Base-by-base conservation (phyloP, 1,140 invertebrate genomes). In the Pteromalus puparum region DNA sequence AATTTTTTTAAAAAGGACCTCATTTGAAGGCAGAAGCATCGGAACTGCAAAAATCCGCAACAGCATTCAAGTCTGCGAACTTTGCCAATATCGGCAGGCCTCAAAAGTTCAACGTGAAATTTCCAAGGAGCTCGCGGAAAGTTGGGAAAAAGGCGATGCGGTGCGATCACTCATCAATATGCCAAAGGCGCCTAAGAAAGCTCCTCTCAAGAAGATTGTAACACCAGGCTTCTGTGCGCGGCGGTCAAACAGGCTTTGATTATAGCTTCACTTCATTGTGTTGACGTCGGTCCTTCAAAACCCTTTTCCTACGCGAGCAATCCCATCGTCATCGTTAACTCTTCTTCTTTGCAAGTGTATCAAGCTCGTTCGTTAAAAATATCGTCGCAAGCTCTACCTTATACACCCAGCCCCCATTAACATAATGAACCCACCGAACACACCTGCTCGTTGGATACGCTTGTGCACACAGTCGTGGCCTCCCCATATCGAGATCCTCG, bases 161-260 rank as follows among this genome's bases (percentile, higher is more conserved):
- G 15, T 34, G 67, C 24, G 30, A 76, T 76, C 53, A 46, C 82
- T 83, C 75, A 83, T 83, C 76, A 78, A 83, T 83, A 83, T 78
- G 65, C 82, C 28, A 72, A 68, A 78, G 67, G 34, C 34, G 65
- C 6, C 18, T 28, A 26, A 73, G 34, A 38, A 48, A 28, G 13
- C 26, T 75, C 30, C 24, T 10, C 4, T 26, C 38, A 24, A 26
- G n/a, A 12, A 24, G n/a, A 48, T 21, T 48, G 30, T 46, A 76
- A 38, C 72, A 21, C 30, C 72, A 26, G 13, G 26, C 68, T 28
- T 30, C 42, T 48, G 38, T 26, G 18, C 74, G 15, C 46, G 74
- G 15, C 46, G 74, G 2, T 76, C 38, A 76, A 76, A 76, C 7
- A 12, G 26, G 24, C 42, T 76, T 76, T 76, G 42, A 76, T 46